These are phyloP conservation scores for Parazoanthus atlanticus DNA, from an alignment of 92 coral and sea anemone genomes.

Conservation along the genomic window DNA sequence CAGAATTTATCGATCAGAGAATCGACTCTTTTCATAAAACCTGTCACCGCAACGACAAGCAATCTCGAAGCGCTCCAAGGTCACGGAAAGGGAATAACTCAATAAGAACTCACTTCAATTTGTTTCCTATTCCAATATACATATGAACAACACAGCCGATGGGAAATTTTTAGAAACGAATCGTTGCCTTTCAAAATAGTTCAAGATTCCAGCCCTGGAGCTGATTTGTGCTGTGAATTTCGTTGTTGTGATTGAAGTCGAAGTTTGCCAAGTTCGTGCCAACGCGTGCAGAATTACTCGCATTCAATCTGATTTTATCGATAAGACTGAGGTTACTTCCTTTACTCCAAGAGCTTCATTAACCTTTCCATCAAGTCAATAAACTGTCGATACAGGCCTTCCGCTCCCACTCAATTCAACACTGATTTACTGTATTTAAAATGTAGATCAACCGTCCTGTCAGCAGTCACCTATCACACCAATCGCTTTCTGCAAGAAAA, in stretches of 20 bases:
- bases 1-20: not conserved
- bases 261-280: not conserved
- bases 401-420: not conserved
- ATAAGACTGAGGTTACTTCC: conserved; percentile 12
- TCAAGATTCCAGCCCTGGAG: not conserved
- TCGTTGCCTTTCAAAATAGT: not conserved
- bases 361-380: conserved; percentile 19
- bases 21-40: not conserved
- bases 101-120: not conserved
- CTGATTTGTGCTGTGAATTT: not conserved
- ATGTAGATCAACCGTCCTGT: not conserved
- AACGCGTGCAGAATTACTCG: conserved; percentile 9
- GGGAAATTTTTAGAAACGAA: not conserved
- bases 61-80: not conserved
- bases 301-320: conserved; percentile 16
- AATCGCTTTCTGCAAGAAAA: not conserved
- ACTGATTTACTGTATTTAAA: not conserved
- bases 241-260: not conserved
- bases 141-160: not conserved
- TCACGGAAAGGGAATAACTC: not conserved
- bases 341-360: not conserved
- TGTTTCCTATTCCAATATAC: conserved; percentile 2
- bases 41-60: not conserved
- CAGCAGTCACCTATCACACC: not conserved
- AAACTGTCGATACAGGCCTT: not conserved